These are phyloP conservation scores for Epistrophe grossulariae DNA, from an alignment of 2,888 invertebrate species.

Conservation along the genomic window DNA sequence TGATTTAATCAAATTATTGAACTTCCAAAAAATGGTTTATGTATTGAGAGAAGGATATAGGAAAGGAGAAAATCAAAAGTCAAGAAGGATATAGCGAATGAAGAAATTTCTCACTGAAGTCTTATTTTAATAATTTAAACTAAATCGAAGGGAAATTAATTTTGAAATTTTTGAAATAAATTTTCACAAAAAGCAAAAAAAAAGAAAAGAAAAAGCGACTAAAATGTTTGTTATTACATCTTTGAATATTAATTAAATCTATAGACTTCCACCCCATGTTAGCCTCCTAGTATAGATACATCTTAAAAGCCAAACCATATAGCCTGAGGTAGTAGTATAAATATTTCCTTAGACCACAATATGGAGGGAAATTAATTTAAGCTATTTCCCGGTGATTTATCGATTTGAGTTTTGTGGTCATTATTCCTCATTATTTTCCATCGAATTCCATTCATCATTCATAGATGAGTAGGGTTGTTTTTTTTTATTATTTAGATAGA, in stretches of 20 bases:
- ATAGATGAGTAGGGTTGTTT: not conserved
- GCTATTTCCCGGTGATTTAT: conserved; percentile 72
- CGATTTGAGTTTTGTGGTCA: conserved; percentile 70
- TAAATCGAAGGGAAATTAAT: conserved; percentile 64
- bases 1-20: conserved; percentile 69
- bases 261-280: not conserved
- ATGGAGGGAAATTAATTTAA: conserved; percentile 70
- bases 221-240: conserved; percentile 54
- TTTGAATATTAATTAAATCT: conserved; percentile 62
- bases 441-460: conserved; percentile 71
- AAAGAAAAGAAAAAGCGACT: conserved; percentile 11
- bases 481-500: no score
- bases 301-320: not conserved
- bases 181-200: conserved; percentile 31
- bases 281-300: not conserved
- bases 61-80: conserved; percentile 24
- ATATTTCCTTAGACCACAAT: conserved; percentile 48
- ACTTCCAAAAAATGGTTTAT: not conserved
- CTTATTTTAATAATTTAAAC: conserved; percentile 58
- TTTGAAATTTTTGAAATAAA: conserved; percentile 66
- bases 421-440: conserved; percentile 72
- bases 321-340: not conserved
- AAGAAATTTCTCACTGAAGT: conserved; percentile 15
- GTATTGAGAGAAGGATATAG: not conserved
- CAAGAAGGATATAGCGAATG: conserved; percentile 40